Evolutionary conservation across 2,888 invertebrate genomes (phyloP).

Genomic region (Cryptocheilus praepositus): DNA sequence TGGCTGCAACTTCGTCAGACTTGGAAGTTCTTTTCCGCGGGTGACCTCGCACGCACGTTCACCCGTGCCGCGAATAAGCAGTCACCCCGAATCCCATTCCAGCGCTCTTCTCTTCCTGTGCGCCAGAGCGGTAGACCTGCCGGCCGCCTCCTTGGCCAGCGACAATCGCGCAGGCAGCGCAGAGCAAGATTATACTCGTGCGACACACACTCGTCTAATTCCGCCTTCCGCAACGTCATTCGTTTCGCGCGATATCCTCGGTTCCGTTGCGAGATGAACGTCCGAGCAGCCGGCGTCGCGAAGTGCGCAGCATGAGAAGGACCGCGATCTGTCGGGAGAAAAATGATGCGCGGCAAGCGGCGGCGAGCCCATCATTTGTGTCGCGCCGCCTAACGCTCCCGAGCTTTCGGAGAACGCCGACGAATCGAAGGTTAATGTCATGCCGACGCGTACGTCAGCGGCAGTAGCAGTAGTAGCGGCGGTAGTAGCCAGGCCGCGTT

Average conservation of each 20-base stretch:
- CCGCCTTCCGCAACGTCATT: conserved; percentile 12
- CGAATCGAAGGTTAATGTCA: conserved; percentile 54
- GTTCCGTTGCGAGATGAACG: neutral
- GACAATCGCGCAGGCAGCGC: conserved; percentile 22
- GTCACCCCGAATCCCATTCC: conserved; percentile 37
- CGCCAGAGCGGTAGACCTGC: conserved; percentile 3
- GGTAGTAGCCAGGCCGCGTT: conserved; percentile 24
- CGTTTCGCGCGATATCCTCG: conserved; percentile 10
- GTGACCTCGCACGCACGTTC: conserved; percentile 57
- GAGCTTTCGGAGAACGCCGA: conserved; percentile 11
- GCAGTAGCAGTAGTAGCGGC: conserved; percentile 13
- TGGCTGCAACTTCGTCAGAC: conserved; percentile 43
- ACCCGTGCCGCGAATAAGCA: conserved; percentile 39
- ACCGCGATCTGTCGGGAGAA: too few relatives aligned
- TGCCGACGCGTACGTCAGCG: conserved; percentile 14
- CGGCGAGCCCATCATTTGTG: too few relatives aligned
- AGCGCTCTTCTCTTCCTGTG: conserved; percentile 28
- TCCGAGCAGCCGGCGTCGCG: too few relatives aligned
- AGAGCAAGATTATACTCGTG: too few relatives aligned
- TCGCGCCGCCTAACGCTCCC: neutral
- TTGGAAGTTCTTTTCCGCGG: conserved; percentile 53
- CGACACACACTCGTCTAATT: too few relatives aligned
- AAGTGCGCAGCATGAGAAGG: too few relatives aligned
- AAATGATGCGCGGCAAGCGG: too few relatives aligned
- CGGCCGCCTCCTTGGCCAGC: conserved; percentile 20